A percentile compares a stretch with the other conserved stretches of the same genome.
These are phyloP conservation scores for Anodontia alba DNA, from an alignment of 2,888 invertebrate species.

Conservation along the genomic window DNA sequence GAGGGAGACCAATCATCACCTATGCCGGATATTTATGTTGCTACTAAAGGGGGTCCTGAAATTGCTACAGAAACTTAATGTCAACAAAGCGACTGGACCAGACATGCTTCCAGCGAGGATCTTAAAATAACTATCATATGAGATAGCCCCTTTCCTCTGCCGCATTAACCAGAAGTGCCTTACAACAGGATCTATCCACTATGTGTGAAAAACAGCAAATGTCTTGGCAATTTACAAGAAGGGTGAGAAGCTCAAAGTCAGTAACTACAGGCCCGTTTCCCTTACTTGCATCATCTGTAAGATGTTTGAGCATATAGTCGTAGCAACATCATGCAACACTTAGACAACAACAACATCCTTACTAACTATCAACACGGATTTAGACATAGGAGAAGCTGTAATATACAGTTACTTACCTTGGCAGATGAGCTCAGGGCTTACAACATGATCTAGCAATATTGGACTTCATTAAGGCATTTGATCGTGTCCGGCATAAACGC, in stretches of 20 bases:
- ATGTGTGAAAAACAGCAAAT: neutral
- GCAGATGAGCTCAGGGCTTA: neutral
- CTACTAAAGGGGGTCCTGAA: neutral
- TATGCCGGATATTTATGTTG: slow-evolving; percentile 10
- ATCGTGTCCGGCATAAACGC: too few species aligned
- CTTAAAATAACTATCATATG: slow-evolving; percentile 1
- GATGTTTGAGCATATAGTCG: neutral
- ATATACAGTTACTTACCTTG: neutral
- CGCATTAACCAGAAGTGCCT: neutral
- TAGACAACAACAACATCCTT: neutral
- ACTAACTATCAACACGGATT: slow-evolving; percentile 4
- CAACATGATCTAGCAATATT: too few species aligned
- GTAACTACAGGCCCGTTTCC: neutral
- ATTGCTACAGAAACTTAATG: neutral
- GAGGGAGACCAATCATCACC: neutral
- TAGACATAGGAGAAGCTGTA: neutral
- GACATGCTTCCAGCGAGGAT: slow-evolving; percentile 20
- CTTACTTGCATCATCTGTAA: slow-evolving; percentile 1
- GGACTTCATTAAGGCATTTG: too few species aligned
- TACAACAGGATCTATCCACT: neutral
- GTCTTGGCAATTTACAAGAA: slow-evolving; percentile 10
- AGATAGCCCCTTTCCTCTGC: too few species aligned
- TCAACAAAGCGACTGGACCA: slow-evolving; percentile 6
- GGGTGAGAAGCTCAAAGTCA: neutral
- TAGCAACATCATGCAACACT: too few species aligned